Conservation (phyloP, 2,888 invertebrate species). For the Odontocolon sp. region DNA sequence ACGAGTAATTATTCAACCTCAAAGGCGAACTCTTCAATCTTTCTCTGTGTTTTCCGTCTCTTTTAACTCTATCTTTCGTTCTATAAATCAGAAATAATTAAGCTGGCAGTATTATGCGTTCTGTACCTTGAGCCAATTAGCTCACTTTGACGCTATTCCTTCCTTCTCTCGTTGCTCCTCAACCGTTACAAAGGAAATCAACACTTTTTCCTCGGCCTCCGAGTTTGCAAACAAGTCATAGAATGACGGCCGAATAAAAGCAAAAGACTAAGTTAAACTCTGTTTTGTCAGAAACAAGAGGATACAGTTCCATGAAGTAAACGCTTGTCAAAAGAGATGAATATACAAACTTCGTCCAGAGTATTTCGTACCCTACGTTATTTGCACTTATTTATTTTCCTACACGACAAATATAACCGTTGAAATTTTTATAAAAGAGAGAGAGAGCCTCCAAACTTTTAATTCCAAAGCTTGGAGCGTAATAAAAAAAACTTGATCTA, state of each 20-base stretch:
- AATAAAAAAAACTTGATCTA: too few species aligned
- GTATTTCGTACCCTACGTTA: neutral
- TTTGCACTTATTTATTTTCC: neutral
- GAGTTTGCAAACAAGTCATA: constrained; percentile 15
- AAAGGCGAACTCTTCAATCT: constrained; percentile 33
- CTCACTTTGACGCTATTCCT: constrained; percentile 34
- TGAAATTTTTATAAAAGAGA: too few species aligned
- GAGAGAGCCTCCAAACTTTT: too few species aligned
- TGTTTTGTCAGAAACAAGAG: neutral
- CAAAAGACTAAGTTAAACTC: neutral
- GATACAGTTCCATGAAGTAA: neutral
- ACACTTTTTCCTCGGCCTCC: constrained; percentile 25
- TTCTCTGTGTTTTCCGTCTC: constrained; percentile 13
- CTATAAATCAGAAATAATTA: constrained; percentile 47
- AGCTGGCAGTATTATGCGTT: constrained; percentile 38
- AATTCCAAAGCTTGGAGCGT: too few species aligned
- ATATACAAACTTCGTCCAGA: neutral
- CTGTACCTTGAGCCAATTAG: constrained; percentile 46
- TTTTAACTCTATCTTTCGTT: constrained; percentile 14
- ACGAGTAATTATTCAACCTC: constrained; percentile 40
- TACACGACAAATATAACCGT: too few species aligned
- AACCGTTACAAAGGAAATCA: constrained; percentile 48
- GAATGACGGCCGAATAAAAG: constrained; percentile 22
- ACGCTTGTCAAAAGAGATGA: neutral
- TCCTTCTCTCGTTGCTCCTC: constrained; percentile 2